Conservation (phyloP, 1,140 invertebrate genomes). For the Orchestia grillus region DNA sequence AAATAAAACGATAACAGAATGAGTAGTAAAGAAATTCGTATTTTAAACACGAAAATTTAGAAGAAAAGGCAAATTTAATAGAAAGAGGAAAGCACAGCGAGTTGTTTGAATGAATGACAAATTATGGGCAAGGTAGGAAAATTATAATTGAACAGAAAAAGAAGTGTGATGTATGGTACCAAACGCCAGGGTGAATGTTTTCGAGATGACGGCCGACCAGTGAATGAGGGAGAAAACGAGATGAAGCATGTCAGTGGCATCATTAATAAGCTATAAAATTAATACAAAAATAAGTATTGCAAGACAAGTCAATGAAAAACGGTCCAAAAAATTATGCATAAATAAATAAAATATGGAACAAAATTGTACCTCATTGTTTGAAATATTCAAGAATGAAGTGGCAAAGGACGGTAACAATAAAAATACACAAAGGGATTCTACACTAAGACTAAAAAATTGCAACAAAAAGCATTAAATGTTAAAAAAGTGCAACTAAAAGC, state of each 20-base stretch:
- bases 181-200: not conserved
- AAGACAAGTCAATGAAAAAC: not conserved
- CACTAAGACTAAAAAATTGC: not conserved
- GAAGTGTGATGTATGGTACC: not conserved
- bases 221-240: not conserved
- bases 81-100: not conserved
- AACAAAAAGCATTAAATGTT: not conserved
- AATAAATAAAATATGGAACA: not conserved
- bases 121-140: too few species aligned
- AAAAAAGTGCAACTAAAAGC: not conserved
- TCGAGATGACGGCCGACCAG: not conserved
- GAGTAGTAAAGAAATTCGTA: not conserved
- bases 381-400: not conserved
- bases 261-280: constrained; percentile 1
- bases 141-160: not conserved
- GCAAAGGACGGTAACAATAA: not conserved
- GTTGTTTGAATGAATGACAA: not conserved
- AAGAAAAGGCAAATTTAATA: not conserved
- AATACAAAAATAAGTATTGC: not conserved
- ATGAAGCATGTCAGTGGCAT: not conserved
- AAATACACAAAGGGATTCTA: not conserved
- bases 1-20: not conserved
- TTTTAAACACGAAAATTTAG: not conserved
- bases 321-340: not conserved
- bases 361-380: not conserved